These are phyloP conservation scores for Sylvia borin DNA, from an alignment of 2,797 vertebrate species.

Conservation along the genomic window DNA sequence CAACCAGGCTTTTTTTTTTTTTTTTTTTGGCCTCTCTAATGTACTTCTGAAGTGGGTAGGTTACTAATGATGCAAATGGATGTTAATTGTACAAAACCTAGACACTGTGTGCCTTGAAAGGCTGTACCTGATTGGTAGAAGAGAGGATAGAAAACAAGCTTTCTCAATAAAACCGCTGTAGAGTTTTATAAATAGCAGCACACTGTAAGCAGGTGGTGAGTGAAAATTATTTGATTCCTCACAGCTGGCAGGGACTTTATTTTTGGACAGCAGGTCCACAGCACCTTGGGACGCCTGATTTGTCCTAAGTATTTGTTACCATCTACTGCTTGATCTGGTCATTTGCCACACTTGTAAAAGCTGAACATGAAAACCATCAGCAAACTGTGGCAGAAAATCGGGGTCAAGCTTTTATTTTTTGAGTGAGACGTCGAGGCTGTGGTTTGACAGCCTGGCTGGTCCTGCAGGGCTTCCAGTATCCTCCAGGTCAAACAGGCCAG, in stretches of 20 bases:
- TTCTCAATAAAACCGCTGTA: neutral
- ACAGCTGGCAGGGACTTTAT: neutral
- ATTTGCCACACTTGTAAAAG: neutral
- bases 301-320: neutral
- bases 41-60: neutral
- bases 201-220: neutral
- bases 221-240: neutral
- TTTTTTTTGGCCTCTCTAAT: neutral
- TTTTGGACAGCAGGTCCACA: accelerated
- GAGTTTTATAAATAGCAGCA: neutral
- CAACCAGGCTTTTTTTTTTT: neutral
- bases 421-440: neutral
- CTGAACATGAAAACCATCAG: neutral
- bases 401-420: neutral
- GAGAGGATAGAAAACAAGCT: neutral
- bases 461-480: neutral
- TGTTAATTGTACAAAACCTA: neutral
- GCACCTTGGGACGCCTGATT: neutral
- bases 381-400: neutral
- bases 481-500: neutral
- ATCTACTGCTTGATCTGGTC: neutral
- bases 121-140: neutral
- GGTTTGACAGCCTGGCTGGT: neutral
- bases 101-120: neutral
- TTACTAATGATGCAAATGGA: neutral